phyloP scores from a whole-genome alignment of 1,140 invertebrate genomes.

The Geopemphigus sp. region DNA sequence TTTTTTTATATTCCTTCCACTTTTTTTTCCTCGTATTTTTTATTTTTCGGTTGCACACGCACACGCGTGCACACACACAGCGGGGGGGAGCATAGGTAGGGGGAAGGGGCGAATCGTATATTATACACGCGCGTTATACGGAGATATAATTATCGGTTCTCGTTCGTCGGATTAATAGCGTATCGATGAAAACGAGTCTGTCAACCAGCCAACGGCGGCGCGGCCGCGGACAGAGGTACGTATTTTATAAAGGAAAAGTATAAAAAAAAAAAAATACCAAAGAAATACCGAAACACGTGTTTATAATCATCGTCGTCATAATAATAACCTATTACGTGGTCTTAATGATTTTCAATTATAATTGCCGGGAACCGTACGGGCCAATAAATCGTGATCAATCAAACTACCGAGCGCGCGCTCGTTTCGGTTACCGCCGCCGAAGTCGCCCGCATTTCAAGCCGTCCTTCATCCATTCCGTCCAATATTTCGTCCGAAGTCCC shows the following conservation, averaged over 20 bases:
- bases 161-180: slow-evolving; percentile 40
- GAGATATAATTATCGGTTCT: slow-evolving; percentile 36
- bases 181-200: slow-evolving; percentile 49
- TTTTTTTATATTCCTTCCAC: no score
- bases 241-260: no score
- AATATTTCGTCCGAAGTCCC: no score
- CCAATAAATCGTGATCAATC: slow-evolving; percentile 45
- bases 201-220: slow-evolving; percentile 31
- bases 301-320: slow-evolving; percentile 44
- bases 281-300: slow-evolving; percentile 40
- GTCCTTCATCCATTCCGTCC: no score
- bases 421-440: no score
- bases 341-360: slow-evolving; percentile 49
- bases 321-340: slow-evolving; percentile 43
- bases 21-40: no score
- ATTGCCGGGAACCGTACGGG: slow-evolving; percentile 42
- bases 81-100: no score
- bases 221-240: background rate
- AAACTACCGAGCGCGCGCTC: no score
- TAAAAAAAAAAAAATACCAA: background rate
- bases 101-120: no score
- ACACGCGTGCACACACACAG: no score
- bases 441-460: no score
- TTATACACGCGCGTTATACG: background rate
- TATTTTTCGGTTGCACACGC: background rate